Conservation (phyloP, 2,888 invertebrate species). For the Panopea generosa region DNA sequence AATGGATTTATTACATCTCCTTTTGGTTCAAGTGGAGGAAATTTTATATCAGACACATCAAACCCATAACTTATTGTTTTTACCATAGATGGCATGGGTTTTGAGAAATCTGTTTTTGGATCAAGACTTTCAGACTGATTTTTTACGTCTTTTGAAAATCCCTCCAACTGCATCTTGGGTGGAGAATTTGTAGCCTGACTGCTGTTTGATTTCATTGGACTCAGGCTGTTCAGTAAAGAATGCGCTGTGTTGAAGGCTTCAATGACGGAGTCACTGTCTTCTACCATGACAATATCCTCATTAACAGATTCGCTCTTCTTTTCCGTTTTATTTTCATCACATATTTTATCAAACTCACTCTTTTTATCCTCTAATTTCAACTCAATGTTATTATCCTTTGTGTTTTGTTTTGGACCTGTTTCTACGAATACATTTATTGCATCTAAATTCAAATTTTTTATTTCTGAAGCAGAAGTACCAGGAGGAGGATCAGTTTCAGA, state of each 20-base stretch:
- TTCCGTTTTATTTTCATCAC: neutral
- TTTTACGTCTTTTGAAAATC: neutral
- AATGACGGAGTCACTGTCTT: constrained; percentile 25
- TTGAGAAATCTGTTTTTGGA: too few relatives aligned
- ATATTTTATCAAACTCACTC: neutral
- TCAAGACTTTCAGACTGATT: too few relatives aligned
- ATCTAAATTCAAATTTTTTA: neutral
- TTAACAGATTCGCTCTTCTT: neutral
- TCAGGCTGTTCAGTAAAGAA: constrained; percentile 42
- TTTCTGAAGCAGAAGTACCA: too few relatives aligned
- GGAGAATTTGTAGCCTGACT: neutral
- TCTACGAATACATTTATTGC: neutral
- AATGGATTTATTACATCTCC: neutral
- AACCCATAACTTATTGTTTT: constrained; percentile 43
- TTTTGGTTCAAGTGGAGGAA: neutral
- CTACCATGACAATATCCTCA: constrained; percentile 25
- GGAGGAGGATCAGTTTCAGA: too few relatives aligned
- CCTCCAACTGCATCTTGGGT: constrained; percentile 4
- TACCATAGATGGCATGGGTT: neutral
- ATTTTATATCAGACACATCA: constrained; percentile 24
- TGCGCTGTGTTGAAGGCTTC: constrained; percentile 49
- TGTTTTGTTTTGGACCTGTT: neutral
- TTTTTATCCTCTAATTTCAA: neutral
- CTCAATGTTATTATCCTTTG: neutral
- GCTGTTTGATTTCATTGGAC: constrained; percentile 35